Percentiles rank a stretch among this genome's conserved stretches.
These are phyloP conservation scores for Ciconia stormi DNA, from an alignment of 2,113 vertebrate species.

Conservation along the genomic window DNA sequence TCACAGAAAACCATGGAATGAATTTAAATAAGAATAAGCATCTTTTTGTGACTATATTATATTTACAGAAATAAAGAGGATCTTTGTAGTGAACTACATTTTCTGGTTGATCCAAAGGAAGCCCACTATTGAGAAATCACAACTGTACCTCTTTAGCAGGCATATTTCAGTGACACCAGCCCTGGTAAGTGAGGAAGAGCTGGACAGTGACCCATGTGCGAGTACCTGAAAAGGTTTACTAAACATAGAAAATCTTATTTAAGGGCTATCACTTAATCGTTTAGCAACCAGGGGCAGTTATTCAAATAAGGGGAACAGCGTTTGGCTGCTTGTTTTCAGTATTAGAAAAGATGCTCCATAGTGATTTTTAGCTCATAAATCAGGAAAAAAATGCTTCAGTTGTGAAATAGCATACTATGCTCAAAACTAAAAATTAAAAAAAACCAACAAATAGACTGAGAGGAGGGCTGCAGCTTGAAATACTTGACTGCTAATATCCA, in stretches of 20 bases:
- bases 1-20: background rate
- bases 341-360: background rate
- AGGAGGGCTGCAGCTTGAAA: constrained; percentile 19
- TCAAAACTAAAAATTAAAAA: background rate
- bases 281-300: background rate
- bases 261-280: background rate
- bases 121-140: background rate
- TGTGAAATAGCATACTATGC: background rate
- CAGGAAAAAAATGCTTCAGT: background rate
- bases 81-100: background rate
- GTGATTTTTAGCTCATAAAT: background rate
- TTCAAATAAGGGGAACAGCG: background rate
- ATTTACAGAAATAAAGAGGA: background rate
- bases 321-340: background rate
- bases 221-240: background rate
- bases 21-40: constrained; percentile 26
- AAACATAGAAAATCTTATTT: background rate
- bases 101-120: background rate
- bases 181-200: background rate
- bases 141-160: background rate
- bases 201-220: background rate
- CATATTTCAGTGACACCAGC: background rate
- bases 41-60: background rate
- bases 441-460: background rate
- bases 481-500: constrained; percentile 57